These are phyloP conservation scores for Corythaeola cristata DNA, from an alignment of 2,113 vertebrate genomes.

Conservation along the genomic window DNA sequence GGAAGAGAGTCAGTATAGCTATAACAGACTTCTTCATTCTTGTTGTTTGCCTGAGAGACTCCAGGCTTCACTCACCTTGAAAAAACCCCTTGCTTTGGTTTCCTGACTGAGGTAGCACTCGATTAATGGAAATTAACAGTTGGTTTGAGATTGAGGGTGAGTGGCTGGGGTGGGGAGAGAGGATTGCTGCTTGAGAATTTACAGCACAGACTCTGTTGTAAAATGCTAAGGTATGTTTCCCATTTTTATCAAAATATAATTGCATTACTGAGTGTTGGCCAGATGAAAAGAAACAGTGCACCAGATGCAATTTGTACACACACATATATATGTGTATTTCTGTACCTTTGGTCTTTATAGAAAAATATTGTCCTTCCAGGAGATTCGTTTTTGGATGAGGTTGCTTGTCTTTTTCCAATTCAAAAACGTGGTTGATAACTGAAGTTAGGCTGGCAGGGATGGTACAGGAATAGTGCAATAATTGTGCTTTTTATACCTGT, in stretches of 20 bases:
- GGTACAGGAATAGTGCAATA: neutral
- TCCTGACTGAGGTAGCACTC: neutral
- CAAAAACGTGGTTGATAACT: neutral
- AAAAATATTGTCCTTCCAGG: neutral
- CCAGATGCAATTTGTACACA: neutral
- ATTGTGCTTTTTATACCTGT: neutral
- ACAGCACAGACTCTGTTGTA: neutral
- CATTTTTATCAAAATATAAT: slow-evolving; percentile 39
- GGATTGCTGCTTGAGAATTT: neutral
- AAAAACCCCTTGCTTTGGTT: neutral
- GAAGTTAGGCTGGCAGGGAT: neutral
- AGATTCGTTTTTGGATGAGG: neutral
- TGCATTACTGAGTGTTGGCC: neutral
- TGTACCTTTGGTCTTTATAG: slow-evolving; percentile 17
- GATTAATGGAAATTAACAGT: neutral
- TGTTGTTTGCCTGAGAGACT: neutral
- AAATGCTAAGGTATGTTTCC: slow-evolving; percentile 25
- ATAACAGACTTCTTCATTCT: neutral
- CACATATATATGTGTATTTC: neutral
- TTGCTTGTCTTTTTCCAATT: neutral
- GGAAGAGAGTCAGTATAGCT: neutral
- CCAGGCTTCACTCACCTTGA: neutral
- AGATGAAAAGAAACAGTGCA: slow-evolving; percentile 36
- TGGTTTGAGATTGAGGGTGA: neutral
- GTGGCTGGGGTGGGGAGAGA: neutral